Evolutionary conservation across 1,140 invertebrate genomes (phyloP).

Genomic region (Bombus confusus): DNA sequence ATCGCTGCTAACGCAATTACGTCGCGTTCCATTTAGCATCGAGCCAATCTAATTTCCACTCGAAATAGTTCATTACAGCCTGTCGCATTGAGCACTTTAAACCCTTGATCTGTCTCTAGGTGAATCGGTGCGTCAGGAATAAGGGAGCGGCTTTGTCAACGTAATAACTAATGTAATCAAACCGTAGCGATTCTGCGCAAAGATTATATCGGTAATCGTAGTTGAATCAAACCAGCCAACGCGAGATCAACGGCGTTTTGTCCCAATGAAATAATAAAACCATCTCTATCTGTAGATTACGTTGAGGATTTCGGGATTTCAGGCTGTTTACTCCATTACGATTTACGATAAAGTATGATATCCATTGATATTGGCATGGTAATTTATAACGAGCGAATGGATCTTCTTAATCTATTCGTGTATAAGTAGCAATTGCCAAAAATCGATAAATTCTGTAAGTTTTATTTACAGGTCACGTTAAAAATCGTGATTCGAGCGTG

Average conservation of each 20-base stretch:
- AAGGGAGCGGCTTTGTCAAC: slow-evolving; percentile 22
- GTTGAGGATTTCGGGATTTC: neutral
- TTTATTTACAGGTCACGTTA: too few relatives aligned
- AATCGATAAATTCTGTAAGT: too few relatives aligned
- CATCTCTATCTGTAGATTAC: neutral
- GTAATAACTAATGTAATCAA: slow-evolving; percentile 16
- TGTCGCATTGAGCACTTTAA: slow-evolving; percentile 20
- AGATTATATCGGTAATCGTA: slow-evolving; percentile 34
- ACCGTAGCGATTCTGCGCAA: slow-evolving; percentile 9
- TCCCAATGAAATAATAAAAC: neutral
- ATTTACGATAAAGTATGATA: neutral
- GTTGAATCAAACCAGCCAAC: neutral
- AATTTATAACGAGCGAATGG: neutral
- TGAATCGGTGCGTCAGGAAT: neutral
- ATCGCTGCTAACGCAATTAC: slow-evolving; percentile 40
- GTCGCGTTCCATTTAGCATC: slow-evolving; percentile 37
- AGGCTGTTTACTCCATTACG: neutral
- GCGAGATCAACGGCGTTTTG: neutral
- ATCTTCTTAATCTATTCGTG: too few relatives aligned
- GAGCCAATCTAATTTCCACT: slow-evolving; percentile 47
- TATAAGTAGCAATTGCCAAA: too few relatives aligned
- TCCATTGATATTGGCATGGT: neutral
- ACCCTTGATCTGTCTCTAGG: slow-evolving; percentile 31
- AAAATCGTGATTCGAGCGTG: too few relatives aligned
- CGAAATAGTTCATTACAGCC: slow-evolving; percentile 43